Conservation (phyloP, 1,140 invertebrate genomes). For the Araneus ventricosus region DNA sequence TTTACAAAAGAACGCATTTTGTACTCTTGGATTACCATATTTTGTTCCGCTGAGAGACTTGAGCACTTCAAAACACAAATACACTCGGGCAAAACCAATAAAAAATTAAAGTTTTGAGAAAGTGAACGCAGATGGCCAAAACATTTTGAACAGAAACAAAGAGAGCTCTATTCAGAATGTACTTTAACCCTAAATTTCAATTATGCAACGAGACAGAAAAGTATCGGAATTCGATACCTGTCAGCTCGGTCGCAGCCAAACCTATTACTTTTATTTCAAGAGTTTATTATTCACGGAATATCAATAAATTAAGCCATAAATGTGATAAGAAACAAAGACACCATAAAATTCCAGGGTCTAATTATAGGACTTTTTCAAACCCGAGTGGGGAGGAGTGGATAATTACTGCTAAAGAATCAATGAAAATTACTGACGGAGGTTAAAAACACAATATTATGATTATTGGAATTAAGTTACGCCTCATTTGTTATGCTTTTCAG, state of each 20-base stretch:
- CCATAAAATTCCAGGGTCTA: background rate
- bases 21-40: too few relatives aligned
- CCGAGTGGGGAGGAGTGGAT: background rate
- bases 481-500: too few relatives aligned
- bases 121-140: background rate
- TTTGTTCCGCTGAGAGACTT: too few relatives aligned
- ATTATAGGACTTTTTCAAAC: background rate
- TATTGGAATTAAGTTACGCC: background rate
- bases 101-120: background rate
- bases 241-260: background rate
- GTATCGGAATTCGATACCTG: background rate
- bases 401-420: background rate
- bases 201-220: background rate
- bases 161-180: background rate
- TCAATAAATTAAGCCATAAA: constrained; percentile 4
- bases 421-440: background rate
- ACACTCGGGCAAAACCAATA: too few relatives aligned
- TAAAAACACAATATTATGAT: background rate
- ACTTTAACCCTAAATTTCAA: constrained; percentile 7
- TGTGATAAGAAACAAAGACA: background rate
- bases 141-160: background rate
- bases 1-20: too few relatives aligned
- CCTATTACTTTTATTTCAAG: background rate
- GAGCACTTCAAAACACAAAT: too few relatives aligned
- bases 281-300: background rate